Percentiles rank a stretch among this genome's conserved stretches.
phyloP scores from a whole-genome alignment of 2,888 invertebrate species.

The Scaptomyza caliginosa region DNA sequence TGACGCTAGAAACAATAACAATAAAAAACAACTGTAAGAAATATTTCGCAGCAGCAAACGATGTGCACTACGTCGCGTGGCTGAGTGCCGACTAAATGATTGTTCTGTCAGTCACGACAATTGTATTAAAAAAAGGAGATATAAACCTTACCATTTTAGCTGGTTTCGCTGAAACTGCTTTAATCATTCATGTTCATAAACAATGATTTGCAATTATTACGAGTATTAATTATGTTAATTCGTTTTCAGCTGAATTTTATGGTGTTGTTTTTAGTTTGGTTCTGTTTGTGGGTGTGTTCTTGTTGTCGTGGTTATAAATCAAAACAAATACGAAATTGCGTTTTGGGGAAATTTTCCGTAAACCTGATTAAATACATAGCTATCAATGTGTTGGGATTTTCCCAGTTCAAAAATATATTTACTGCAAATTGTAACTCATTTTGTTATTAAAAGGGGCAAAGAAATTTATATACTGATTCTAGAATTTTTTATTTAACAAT shows the following conservation, averaged over 20 bases:
- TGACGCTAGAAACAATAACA: conserved; percentile 36
- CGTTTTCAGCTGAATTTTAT: conserved; percentile 9
- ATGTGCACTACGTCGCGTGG: conserved; percentile 38
- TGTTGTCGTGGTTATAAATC: conserved; percentile 5
- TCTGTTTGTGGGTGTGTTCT: conserved; percentile 10
- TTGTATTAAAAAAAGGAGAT: neutral
- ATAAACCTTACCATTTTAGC: neutral
- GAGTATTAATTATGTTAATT: conserved; percentile 25
- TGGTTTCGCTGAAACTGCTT: conserved; percentile 47
- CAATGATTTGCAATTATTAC: neutral
- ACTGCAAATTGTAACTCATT: neutral
- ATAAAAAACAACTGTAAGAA: neutral
- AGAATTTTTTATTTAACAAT: neutral
- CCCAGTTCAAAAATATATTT: neutral
- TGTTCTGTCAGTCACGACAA: conserved; percentile 54
- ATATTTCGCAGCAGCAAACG: conserved; percentile 3
- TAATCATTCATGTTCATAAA: conserved; percentile 36
- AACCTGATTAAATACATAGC: neutral
- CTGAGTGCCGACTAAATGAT: conserved; percentile 14
- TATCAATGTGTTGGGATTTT: conserved; percentile 19
- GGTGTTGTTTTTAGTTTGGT: neutral
- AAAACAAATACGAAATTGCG: neutral
- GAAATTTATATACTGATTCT: no score
- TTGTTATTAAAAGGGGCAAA: no score
- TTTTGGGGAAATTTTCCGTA: conserved; percentile 2